Percentiles rank a stretch among this genome's conserved stretches.
phyloP scores from a whole-genome alignment of 2,888 invertebrate genomes.

The Odontomyia ornata region DNA sequence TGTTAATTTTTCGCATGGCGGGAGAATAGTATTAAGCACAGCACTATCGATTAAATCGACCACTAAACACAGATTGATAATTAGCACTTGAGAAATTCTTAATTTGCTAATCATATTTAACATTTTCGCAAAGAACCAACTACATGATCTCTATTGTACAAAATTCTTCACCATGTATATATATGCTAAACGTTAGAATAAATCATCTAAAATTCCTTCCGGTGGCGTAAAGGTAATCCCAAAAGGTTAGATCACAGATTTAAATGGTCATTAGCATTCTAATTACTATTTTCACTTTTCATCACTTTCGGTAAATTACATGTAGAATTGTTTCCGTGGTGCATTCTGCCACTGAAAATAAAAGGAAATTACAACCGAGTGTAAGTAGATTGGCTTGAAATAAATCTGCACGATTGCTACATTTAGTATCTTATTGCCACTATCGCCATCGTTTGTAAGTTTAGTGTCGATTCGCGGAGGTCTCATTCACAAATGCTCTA shows the following conservation, averaged over 20 bases:
- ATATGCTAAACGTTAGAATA: background rate
- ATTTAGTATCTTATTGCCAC: background rate
- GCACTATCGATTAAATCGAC: conserved; percentile 38
- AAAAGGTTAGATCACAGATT: too few relatives aligned
- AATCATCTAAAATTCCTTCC: background rate
- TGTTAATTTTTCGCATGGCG: conserved; percentile 15
- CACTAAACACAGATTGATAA: conserved; percentile 22
- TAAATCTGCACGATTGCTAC: conserved; percentile 18
- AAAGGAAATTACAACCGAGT: background rate
- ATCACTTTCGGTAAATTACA: background rate
- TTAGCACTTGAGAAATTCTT: conserved; percentile 10
- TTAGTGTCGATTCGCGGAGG: background rate
- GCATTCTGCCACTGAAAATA: background rate
- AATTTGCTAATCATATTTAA: background rate
- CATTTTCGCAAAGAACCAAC: background rate
- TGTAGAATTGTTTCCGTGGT: background rate
- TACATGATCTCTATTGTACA: background rate
- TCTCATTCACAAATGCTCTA: conserved; percentile 6
- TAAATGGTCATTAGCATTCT: too few relatives aligned
- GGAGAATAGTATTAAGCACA: conserved; percentile 11
- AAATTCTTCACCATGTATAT: background rate
- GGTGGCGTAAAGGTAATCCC: background rate
- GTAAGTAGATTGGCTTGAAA: background rate
- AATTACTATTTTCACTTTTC: background rate
- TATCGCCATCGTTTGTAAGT: background rate